Conservation (phyloP, 1,140 invertebrate genomes). For the Leptonema lineaticorne region DNA sequence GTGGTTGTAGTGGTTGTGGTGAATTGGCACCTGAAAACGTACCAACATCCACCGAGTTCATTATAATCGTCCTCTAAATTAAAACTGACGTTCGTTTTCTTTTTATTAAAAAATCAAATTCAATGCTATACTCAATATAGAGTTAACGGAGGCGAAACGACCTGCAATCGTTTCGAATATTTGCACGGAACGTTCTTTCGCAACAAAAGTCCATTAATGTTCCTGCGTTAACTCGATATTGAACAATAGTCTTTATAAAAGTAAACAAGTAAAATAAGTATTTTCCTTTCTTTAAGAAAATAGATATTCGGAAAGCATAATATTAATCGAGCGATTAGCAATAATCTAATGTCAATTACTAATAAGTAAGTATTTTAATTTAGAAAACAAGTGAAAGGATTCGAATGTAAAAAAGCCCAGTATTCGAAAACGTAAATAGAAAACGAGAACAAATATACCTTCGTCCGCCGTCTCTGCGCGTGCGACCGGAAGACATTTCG, state of each 20-base stretch:
- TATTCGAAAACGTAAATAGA: not conserved
- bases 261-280: too few relatives aligned
- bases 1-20: conserved; percentile 24
- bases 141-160: not conserved
- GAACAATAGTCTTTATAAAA: too few relatives aligned
- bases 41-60: conserved; percentile 31
- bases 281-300: too few relatives aligned
- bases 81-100: not conserved
- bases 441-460: conserved; percentile 16
- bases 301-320: too few relatives aligned
- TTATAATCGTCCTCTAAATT: conserved; percentile 8
- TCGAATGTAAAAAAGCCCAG: too few relatives aligned
- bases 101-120: not conserved
- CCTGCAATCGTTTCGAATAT: not conserved
- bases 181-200: not conserved
- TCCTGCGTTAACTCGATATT: not conserved
- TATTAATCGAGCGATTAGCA: too few relatives aligned
- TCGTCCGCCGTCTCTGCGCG: conserved; percentile 58
- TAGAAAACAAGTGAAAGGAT: too few relatives aligned
- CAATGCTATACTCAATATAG: not conserved
- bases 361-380: too few relatives aligned
- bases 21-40: conserved; percentile 32
- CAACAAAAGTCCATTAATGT: not conserved
- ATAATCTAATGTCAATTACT: too few relatives aligned
- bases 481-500: conserved; percentile 85